These are phyloP conservation scores for Papilio elwesi DNA, from an alignment of 2,888 invertebrate species.

Conservation along the genomic window DNA sequence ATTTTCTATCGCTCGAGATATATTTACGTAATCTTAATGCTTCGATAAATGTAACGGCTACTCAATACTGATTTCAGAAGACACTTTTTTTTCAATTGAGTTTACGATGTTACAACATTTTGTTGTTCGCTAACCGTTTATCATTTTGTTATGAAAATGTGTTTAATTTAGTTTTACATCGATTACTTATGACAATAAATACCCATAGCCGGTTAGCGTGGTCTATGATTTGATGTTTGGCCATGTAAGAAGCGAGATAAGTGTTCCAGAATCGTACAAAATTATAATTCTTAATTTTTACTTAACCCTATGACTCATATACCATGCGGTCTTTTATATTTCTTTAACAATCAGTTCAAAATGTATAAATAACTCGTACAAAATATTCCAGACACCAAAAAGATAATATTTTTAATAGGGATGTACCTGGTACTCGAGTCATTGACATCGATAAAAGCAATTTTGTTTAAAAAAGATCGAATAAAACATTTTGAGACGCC, in stretches of 20 bases:
- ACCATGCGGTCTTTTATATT: no score
- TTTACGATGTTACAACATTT: no score
- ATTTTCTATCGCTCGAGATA: conserved; percentile 30
- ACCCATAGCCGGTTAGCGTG: no score
- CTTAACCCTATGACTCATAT: no score
- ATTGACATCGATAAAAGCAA: conserved; percentile 18
- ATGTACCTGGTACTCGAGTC: conserved; percentile 1
- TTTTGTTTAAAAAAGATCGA: conserved; percentile 8
- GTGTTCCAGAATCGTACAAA: no score
- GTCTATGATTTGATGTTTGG: no score
- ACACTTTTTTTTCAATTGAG: not conserved
- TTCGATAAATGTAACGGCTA: conserved; percentile 23
- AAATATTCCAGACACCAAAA: not conserved
- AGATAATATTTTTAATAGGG: not conserved
- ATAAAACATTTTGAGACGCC: conserved; percentile 6
- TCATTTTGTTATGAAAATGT: no score
- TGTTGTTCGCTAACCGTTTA: no score
- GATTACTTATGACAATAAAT: no score
- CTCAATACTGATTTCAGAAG: conserved; percentile 28
- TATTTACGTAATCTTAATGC: conserved; percentile 34
- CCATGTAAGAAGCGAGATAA: no score
- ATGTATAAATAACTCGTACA: not conserved
- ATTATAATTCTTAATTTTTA: no score
- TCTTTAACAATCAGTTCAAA: not conserved
- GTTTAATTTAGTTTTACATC: no score